phyloP scores from a whole-genome alignment of 2,888 invertebrate genomes.

The Calephelis perditalis region DNA sequence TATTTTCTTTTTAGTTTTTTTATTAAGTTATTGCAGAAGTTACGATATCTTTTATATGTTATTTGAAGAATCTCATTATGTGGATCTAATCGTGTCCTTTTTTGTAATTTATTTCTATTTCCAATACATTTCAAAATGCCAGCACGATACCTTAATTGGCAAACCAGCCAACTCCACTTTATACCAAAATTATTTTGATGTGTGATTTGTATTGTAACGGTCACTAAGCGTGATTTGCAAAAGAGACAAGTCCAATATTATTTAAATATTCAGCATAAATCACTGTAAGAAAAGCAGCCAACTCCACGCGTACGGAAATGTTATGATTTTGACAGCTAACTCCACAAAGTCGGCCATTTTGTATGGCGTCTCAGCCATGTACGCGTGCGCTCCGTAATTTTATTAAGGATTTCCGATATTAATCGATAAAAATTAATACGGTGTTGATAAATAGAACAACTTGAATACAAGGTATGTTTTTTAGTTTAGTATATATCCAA shows the following conservation, averaged over 20 bases:
- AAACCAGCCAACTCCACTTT: conserved; percentile 15
- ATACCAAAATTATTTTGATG: conserved; percentile 15
- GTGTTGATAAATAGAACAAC: conserved; percentile 19
- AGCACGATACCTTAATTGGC: conserved; percentile 10
- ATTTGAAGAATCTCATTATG: too few species aligned
- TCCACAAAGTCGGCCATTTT: conserved; percentile 24
- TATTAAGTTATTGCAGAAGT: too few species aligned
- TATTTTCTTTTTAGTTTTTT: too few species aligned
- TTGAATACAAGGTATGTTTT: conserved; percentile 21
- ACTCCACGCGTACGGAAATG: conserved; percentile 12
- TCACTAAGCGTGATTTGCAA: conserved; percentile 15
- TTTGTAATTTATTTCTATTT: too few species aligned
- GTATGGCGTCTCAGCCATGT: conserved; percentile 18
- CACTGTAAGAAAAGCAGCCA: conserved; percentile 14
- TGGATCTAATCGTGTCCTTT: too few species aligned
- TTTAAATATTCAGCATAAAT: conserved; percentile 13
- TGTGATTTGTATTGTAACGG: conserved; percentile 12
- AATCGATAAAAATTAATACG: conserved; percentile 18
- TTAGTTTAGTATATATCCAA: conserved; percentile 19
- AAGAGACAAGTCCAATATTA: conserved; percentile 14
- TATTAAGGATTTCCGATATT: conserved; percentile 16
- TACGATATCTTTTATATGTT: too few species aligned
- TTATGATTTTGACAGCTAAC: conserved; percentile 15
- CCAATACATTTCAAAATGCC: too few species aligned
- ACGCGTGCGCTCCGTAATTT: conserved; percentile 14